These are phyloP conservation scores for Lithophane leautieri DNA, from an alignment of 2,888 invertebrate genomes.

Conservation along the genomic window DNA sequence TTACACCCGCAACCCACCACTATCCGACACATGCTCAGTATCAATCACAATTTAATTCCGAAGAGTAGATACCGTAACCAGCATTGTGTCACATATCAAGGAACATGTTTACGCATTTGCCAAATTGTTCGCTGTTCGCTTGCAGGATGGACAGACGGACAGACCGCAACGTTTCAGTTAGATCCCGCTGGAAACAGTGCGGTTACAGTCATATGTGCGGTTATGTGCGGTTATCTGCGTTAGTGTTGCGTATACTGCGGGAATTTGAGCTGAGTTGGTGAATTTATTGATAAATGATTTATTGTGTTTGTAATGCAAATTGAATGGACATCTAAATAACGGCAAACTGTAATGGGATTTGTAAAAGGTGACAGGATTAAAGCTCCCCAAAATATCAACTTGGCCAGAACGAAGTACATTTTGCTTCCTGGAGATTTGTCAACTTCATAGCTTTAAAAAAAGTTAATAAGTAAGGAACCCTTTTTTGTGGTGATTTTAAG, in stretches of 20 bases:
- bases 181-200: constrained; percentile 65
- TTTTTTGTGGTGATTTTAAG: too few relatives aligned
- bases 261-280: constrained; percentile 15
- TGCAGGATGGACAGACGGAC: constrained; percentile 43
- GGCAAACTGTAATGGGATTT: not conserved
- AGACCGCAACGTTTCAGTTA: constrained; percentile 75
- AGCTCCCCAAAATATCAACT: not conserved
- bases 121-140: constrained; percentile 65
- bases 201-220: constrained; percentile 62
- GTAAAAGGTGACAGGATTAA: not conserved
- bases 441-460: not conserved
- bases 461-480: not conserved
- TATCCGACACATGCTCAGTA: constrained; percentile 13
- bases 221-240: constrained; percentile 60
- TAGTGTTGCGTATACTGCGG: constrained; percentile 21
- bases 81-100: constrained; percentile 28
- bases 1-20: not conserved
- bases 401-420: not conserved
- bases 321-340: not conserved
- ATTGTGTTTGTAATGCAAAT: not conserved
- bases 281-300: constrained; percentile 32
- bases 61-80: constrained; percentile 12
- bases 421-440: not conserved
- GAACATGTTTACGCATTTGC: constrained; percentile 69
- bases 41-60: constrained; percentile 46